Base-by-base conservation (phyloP, 35 echinoderm and acorn worm species). In the Anneissia japonica region DNA sequence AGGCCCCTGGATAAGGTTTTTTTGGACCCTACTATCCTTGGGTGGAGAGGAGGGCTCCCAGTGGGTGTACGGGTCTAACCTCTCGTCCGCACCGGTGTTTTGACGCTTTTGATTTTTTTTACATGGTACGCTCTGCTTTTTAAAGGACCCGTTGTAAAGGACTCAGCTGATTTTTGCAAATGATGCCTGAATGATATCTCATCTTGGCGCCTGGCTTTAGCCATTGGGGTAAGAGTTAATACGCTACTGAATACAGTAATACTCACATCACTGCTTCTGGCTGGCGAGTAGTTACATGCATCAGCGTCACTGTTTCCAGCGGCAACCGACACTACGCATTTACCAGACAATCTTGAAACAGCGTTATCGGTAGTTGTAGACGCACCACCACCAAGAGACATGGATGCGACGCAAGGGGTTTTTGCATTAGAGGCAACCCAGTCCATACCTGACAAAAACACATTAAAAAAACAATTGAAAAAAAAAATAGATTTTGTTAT, bases 201-300 rank as follows among this genome's bases (percentile, higher is more conserved):
- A 43, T 6, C 40, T n/a, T n/a, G n/a, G n/a, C n/a, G n/a, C n/a
- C n/a, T n/a, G n/a, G n/a, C n/a, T n/a, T n/a, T n/a, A n/a, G n/a
- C n/a, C n/a, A n/a, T n/a, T n/a, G n/a, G n/a, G n/a, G n/a, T n/a
- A n/a, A n/a, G n/a, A n/a, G n/a, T n/a, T n/a, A n/a, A n/a, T n/a
- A n/a, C n/a, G n/a, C n/a, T n/a, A n/a, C n/a, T n/a, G n/a, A 43
- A 4, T 4, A 43, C 4, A 14, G 21, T 23, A 9, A 6, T 0
- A 74, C 85, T 88, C 38, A 82, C 86, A 31, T 82, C 1, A 2
- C 36, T 0, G 23, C 55, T 35, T 76, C 87, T 33, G 12, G 87
- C 79, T 36, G 87, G 87, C 17, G 87, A 89, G 26, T 89, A 89
- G 10, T 41, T 31, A 38, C 87, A 89, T 16, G 87, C 80, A 72